Base-by-base conservation (phyloP, 2,888 invertebrate species). In the Altica lythri region DNA sequence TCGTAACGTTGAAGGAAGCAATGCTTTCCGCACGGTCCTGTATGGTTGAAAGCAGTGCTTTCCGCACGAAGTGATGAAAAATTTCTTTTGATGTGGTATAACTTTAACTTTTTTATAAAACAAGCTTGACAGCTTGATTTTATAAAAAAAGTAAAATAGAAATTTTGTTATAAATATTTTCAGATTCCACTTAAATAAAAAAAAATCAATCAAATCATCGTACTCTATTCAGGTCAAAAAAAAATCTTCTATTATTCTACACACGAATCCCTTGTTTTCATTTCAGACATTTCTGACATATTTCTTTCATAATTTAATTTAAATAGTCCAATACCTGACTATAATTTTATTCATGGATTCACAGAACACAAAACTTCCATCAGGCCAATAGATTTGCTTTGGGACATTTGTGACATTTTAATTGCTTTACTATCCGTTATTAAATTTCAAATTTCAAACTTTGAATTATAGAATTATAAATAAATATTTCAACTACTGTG, bases 311-410 rank as follows among this genome's bases (percentile, higher is more conserved):
- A 40, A 22, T 40, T 40, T 22, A 2, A 4, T 22, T 40, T 40
- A 40, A 40, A 22, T 25, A 40, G 40, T 25, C 22, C 16, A 9
- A 22, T 30, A 43, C 30, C 45, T 32, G 45, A 45, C 32, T 30
- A 45, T 45, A 45, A 45, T 45, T 30, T 32, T 45, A 45, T 45
- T 45, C 45, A 45, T 45, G 34, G 32, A 45, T 45, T 45, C 45
- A 9, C 8, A 18, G 45, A 32, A 45, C 45, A 45, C 19, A 45
- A 45, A 45, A 45, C 4, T 19, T 34, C 30, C 45, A 34, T 45
- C 45, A 45, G 16, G 29, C n/a, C 14, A 12, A 17, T 40, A 40
- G 40, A 40, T 40, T 38, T 12, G 19, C 5, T 38, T 38, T 40
- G 40, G 40, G 37, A 37, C 40, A 40, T 40, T 40, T 40, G 22